Evolutionary conservation across 2,888 invertebrate genomes (phyloP).

Genomic region (Lasioglossum calceatum): DNA sequence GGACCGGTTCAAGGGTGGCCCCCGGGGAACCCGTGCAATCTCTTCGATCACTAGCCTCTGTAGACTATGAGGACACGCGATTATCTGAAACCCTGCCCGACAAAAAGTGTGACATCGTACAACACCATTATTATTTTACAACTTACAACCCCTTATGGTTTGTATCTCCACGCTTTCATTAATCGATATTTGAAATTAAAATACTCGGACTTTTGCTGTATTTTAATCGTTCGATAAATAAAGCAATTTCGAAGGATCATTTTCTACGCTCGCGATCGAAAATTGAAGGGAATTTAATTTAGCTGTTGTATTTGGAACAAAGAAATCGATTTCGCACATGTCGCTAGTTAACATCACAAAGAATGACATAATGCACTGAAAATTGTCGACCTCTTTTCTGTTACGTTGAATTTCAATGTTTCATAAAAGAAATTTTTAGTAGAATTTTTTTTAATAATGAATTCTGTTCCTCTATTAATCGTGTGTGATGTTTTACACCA

Average conservation of each 20-base stretch:
- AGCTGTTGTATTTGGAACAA: neutral
- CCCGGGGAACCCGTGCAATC: conserved; percentile 4
- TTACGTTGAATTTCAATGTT: neutral
- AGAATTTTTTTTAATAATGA: neutral
- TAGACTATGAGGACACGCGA: neutral
- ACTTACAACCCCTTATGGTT: neutral
- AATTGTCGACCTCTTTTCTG: neutral
- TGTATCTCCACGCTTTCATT: neutral
- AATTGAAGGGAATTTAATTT: neutral
- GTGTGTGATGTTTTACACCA: neutral
- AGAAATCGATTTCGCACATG: neutral
- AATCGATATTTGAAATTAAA: no score
- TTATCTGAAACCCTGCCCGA: neutral
- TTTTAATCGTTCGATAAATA: neutral
- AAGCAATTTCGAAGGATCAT: neutral
- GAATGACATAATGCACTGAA: neutral
- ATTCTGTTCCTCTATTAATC: neutral
- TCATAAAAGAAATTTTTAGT: neutral
- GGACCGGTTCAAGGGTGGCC: conserved; percentile 17
- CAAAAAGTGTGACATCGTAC: neutral
- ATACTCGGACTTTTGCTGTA: no score
- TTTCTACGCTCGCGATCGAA: neutral
- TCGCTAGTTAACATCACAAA: neutral
- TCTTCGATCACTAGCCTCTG: neutral
- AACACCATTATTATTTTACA: neutral